phyloP scores from a whole-genome alignment of 2,113 vertebrate genomes.

The Kryptolebias marmoratus region DNA sequence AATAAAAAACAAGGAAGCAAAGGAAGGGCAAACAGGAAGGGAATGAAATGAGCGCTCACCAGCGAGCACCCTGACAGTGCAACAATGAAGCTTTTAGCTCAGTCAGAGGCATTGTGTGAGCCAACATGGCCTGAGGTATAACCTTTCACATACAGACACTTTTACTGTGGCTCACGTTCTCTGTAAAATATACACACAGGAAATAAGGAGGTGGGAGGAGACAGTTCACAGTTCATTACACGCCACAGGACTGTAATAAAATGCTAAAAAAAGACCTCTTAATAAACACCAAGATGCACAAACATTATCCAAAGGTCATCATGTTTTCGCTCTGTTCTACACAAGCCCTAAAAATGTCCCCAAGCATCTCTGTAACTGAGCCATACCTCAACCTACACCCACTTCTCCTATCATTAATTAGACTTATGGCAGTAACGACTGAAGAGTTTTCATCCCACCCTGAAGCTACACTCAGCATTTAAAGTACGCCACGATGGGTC shows the following conservation, averaged over 20 bases:
- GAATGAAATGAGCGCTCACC: constrained; percentile 6
- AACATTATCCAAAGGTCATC: neutral
- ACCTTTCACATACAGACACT: constrained; percentile 27
- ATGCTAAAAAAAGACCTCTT: neutral
- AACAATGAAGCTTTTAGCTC: constrained; percentile 52
- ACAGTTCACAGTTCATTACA: constrained; percentile 26
- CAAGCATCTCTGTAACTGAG: neutral
- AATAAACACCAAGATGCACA: constrained; percentile 9
- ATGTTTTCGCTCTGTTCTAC: neutral
- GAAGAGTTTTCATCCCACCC: neutral
- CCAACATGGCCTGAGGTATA: constrained; percentile 55
- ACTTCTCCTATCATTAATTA: neutral
- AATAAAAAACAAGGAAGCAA: neutral
- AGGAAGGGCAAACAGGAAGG: constrained; percentile 8
- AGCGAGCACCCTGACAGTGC: constrained; percentile 14
- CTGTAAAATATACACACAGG: constrained; percentile 29
- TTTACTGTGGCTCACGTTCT: neutral
- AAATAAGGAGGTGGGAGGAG: neutral
- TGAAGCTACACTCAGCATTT: neutral
- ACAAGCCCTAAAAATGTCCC: neutral
- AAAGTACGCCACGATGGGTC: neutral
- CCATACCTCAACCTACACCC: neutral
- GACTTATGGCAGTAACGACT: neutral
- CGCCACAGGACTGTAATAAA: constrained; percentile 11
- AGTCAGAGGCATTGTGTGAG: constrained; percentile 28